Base-by-base conservation (phyloP, 2,113 vertebrate species). In the Dromiciops gliroides region DNA sequence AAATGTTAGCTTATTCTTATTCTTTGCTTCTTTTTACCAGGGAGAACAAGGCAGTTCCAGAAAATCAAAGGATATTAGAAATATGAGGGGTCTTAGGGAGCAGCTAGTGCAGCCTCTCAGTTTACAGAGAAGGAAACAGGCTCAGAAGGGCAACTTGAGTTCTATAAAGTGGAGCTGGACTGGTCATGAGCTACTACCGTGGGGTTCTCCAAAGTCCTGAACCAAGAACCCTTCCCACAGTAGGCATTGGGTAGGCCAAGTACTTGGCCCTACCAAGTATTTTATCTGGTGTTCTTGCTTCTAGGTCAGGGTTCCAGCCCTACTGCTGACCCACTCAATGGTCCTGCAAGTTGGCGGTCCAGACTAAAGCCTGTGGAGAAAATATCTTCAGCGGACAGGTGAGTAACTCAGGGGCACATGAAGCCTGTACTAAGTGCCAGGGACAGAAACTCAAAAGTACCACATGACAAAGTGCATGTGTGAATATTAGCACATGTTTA, bases 321-420 rank as follows among this genome's bases (percentile, higher is more conserved):
- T 53, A 88, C 67, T 90, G 97, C 96, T 67, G 94, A 96, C 53
- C 97, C 96, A 1, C 94, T 94, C 48, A 98, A 98, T 2, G 97
- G 97, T 44, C 99, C 99, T 0, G 98, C 97, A 26, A 98, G 98
- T 1, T 99, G 98, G 99, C 98, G 99, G 94, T 96, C 98, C 26
- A 98, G 67, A 25, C 51, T 99, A 95, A 99, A 98, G 95, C 99
- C 98, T 0, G 97, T 98, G 95, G 97, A 97, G 53, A 97, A 95
- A 9, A 97, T 95, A 49, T 92, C 28, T 1, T 25, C 50, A 0
- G n/a, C 94, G 3, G 98, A 50, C 98, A 99, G 99, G 99, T 99
- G 98, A 97, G 98, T 96, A n/a, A 51, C 2, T 11, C 92, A 8
- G 14, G 75, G 11, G 22, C 0, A 0, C 2, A n/a, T 9, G 31